Percentiles rank a stretch among this genome's conserved stretches.
These are phyloP conservation scores for Greenwoodochromis staneri DNA, from an alignment of 2,113 vertebrate species.

Conservation along the genomic window DNA sequence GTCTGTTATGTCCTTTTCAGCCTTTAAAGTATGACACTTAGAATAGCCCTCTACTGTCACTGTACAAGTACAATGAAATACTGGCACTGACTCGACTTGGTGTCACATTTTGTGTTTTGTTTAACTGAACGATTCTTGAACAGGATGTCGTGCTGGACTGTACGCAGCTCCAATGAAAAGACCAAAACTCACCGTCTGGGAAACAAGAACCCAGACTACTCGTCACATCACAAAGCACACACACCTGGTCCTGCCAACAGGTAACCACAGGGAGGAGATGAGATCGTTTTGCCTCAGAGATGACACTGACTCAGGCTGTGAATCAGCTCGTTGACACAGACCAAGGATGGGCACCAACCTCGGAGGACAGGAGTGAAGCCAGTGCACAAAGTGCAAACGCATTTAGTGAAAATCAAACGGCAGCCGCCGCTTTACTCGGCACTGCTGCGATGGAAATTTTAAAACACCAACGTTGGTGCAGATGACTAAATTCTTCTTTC, in stretches of 20 bases:
- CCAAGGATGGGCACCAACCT: not conserved
- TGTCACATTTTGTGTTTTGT: not conserved
- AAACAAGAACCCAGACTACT: not conserved
- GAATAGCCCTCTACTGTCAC: not conserved
- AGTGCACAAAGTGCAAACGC: not conserved
- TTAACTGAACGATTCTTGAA: not conserved
- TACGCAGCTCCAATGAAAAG: not conserved
- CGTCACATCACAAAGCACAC: not conserved
- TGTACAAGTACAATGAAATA: not conserved
- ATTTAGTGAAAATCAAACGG: not conserved
- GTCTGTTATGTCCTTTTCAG: not conserved
- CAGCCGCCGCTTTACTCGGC: fast-evolving
- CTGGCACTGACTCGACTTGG: not conserved
- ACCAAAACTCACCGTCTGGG: not conserved
- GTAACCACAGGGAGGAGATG: not conserved
- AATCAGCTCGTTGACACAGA: not conserved
- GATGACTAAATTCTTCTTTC: not conserved
- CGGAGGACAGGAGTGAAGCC: not conserved
- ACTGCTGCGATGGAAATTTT: not conserved
- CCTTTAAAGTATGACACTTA: not conserved
- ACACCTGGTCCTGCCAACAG: not conserved
- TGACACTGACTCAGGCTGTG: not conserved
- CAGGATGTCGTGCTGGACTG: not conserved
- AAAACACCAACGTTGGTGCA: not conserved
- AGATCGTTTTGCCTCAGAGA: not conserved